phyloP scores from a whole-genome alignment of 2,113 vertebrate species.

The Chitala chitala region DNA sequence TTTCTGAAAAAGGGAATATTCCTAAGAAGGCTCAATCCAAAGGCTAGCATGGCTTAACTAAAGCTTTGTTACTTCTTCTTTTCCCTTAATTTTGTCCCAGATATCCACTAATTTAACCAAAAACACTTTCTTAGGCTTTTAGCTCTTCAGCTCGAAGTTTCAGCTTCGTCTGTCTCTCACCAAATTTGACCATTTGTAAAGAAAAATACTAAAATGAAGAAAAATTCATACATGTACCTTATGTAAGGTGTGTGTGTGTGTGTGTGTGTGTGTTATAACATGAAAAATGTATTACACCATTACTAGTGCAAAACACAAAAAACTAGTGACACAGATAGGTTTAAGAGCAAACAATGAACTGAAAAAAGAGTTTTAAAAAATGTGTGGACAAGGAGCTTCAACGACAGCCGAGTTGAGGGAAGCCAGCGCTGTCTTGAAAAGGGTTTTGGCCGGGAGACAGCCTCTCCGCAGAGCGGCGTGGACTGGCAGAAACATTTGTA shows the following conservation, averaged over 20 bases:
- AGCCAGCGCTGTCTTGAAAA: conserved; percentile 80
- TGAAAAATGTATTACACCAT: neutral
- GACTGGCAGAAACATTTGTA: conserved; percentile 83
- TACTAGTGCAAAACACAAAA: neutral
- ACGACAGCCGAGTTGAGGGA: conserved; percentile 72
- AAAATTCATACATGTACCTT: neutral
- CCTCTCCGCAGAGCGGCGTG: conserved; percentile 80
- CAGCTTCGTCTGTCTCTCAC: too few relatives aligned
- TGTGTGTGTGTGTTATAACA: too few relatives aligned
- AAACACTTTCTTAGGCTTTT: too few relatives aligned
- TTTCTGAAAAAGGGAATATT: conserved; percentile 43
- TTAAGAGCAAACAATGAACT: neutral
- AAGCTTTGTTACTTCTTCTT: too few relatives aligned
- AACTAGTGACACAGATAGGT: neutral
- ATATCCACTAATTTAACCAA: too few relatives aligned
- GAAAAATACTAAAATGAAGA: too few relatives aligned
- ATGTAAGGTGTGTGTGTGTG: neutral
- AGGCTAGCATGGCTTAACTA: too few relatives aligned
- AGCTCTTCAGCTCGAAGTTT: too few relatives aligned
- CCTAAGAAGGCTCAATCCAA: too few relatives aligned
- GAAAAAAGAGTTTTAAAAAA: conserved; percentile 46
- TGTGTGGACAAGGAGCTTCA: conserved; percentile 78
- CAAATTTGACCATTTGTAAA: too few relatives aligned
- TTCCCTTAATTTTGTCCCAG: too few relatives aligned
- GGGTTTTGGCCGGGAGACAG: conserved; percentile 75